phyloP scores from a whole-genome alignment of 2,888 invertebrate species.

The Hydroisotoma schaefferi region DNA sequence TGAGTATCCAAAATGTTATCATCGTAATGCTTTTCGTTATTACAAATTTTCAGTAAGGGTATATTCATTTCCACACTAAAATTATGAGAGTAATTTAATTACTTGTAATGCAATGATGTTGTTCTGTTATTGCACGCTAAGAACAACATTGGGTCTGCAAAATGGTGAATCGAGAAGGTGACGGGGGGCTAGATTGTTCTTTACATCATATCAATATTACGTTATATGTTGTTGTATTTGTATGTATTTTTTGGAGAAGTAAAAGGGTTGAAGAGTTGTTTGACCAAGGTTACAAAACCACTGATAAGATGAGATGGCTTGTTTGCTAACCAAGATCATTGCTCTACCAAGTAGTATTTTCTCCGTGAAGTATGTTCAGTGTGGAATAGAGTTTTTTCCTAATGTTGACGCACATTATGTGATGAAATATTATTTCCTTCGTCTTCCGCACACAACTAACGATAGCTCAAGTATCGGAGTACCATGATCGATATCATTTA shows the following conservation, averaged over 20 bases:
- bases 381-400: neutral
- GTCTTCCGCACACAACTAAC: too few relatives aligned
- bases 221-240: neutral
- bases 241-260: neutral
- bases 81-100: too few relatives aligned
- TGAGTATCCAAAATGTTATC: too few relatives aligned
- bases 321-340: neutral
- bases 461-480: too few relatives aligned
- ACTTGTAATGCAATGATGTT: too few relatives aligned
- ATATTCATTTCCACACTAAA: neutral
- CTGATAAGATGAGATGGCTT: conserved; percentile 1
- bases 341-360: neutral
- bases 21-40: too few relatives aligned
- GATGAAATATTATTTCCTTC: neutral
- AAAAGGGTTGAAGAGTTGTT: neutral
- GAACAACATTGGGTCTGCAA: too few relatives aligned
- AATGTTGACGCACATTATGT: neutral
- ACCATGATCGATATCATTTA: neutral
- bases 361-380: neutral
- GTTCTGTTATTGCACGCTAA: too few relatives aligned
- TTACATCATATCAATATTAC: too few relatives aligned
- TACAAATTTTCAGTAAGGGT: too few relatives aligned
- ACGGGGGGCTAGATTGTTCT: too few relatives aligned
- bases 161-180: too few relatives aligned
- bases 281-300: neutral